Evolutionary conservation across 1,140 invertebrate species (phyloP), one percentile per base, ranked within the genome.

Genomic region (Caenorhabditis inopinata): DNA sequence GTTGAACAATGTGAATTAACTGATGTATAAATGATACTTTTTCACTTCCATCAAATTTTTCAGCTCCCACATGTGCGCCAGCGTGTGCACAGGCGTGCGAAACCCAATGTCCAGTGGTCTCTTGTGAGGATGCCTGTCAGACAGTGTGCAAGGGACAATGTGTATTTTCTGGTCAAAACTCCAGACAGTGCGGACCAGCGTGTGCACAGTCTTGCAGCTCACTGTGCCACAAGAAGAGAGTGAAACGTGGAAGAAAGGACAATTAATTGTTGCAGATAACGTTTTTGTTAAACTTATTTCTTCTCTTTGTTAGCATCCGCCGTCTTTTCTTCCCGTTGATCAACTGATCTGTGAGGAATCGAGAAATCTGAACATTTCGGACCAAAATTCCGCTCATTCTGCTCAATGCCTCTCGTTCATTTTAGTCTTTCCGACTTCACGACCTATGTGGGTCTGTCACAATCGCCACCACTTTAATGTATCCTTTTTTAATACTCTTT

Each of bases 131-230:
- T 46, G 76, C 76, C 12, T 78, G 76, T 46, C 35, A 78, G 38
- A 78, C 53, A 42, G 76, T 78, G 6, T 78, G 76, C 51, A 78
- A 62, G 35, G 76, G 76, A 42, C 76, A 78, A 32, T 78, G 76
- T 29, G 76, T 47, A 1, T 78, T 78, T 53, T 62, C 49, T 25
- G 76, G 76, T 11, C 76, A 78, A 47, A 78, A 78, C 32, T 78
- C 76, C 21, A 29, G 76, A 12, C 76, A 78, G 68, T 78, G 76
- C 23, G 76, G 38, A 16, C 76, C 76, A 27, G 76, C 76, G 16
- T 78, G 76, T 25, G 53, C 49, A 6, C 76, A 78, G 29, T 78
- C 76, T 9, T 78, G 76, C 47, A 42, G 49, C 25, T 42, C 76
- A 7, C 25, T 78, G 32, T 78, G 76, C 21, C 49, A 51, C 25